A percentile compares a stretch with the other conserved stretches of the same genome.
phyloP scores from a whole-genome alignment of 2,888 invertebrate species.

The Steinernema carpocapsae region DNA sequence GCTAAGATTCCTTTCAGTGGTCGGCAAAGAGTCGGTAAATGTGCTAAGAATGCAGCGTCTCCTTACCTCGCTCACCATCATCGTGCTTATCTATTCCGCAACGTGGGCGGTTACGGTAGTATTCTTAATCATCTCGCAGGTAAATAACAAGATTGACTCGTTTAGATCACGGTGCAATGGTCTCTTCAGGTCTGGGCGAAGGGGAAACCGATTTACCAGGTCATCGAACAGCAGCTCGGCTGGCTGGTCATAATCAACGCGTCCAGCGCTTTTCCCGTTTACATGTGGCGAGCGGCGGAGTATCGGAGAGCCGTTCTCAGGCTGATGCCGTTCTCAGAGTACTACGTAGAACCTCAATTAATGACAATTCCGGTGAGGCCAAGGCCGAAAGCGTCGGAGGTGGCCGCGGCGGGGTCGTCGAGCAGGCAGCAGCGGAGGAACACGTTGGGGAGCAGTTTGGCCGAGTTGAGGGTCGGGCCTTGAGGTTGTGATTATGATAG shows the following conservation, averaged over 20 bases:
- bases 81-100: constrained; percentile 47
- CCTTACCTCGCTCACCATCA: constrained; percentile 49
- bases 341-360: constrained; percentile 22
- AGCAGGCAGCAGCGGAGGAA: background rate
- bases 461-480: background rate
- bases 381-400: background rate
- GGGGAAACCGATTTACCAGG: constrained; percentile 13
- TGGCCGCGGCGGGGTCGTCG: background rate
- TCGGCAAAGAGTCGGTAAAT: constrained; percentile 10
- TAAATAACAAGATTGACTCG: constrained; percentile 18
- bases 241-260: constrained; percentile 55
- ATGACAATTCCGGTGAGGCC: background rate
- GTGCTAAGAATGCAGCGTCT: constrained; percentile 39
- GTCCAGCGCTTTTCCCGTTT: constrained; percentile 50
- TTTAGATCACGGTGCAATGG: constrained; percentile 20
- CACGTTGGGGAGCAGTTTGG: constrained; percentile 9
- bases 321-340: constrained; percentile 1
- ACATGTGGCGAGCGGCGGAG: constrained; percentile 50
- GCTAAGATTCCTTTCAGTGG: background rate
- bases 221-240: constrained; percentile 49
- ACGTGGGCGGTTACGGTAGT: constrained; percentile 54
- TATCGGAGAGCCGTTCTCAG: constrained; percentile 43
- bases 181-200: constrained; percentile 26
- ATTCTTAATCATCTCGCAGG: constrained; percentile 50
- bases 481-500: background rate